phyloP scores from a whole-genome alignment of 2,888 invertebrate species.

The Tetrapedia diversipes region DNA sequence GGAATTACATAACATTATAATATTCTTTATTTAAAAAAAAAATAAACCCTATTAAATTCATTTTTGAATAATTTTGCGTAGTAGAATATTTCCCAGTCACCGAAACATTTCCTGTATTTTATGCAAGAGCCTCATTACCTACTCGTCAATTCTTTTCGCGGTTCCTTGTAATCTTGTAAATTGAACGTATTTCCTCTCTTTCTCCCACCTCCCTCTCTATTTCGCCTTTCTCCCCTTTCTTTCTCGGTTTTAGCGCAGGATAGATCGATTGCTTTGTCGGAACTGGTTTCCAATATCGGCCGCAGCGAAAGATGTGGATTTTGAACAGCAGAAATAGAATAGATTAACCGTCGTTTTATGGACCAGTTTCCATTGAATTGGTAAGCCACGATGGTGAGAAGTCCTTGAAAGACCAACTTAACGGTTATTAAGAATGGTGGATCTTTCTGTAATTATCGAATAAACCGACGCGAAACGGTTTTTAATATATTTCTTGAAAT shows the following conservation, averaged over 20 bases:
- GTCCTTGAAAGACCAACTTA: neutral
- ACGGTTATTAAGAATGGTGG: constrained; percentile 3
- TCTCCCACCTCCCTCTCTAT: neutral
- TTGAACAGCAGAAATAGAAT: constrained; percentile 32
- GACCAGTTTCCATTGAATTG: constrained; percentile 36
- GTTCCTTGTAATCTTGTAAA: constrained; percentile 25
- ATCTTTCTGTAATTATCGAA: constrained; percentile 17
- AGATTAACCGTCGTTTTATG: constrained; percentile 38
- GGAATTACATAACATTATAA: neutral
- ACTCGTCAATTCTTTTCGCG: constrained; percentile 28
- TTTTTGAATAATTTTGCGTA: neutral
- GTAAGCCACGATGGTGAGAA: neutral
- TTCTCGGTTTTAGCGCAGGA: constrained; percentile 22
- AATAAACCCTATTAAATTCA: neutral
- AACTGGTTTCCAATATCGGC: constrained; percentile 43
- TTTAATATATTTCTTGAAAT: too few relatives aligned
- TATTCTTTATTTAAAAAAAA: neutral
- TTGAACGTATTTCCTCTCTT: constrained; percentile 8
- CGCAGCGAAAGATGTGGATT: constrained; percentile 20
- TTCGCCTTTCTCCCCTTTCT: neutral
- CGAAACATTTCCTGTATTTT: neutral
- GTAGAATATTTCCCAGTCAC: neutral
- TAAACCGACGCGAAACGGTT: neutral
- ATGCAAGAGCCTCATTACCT: constrained; percentile 23
- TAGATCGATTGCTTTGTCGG: constrained; percentile 48